Evolutionary conservation across 2,888 invertebrate genomes (phyloP).

Genomic region (Belgica antarctica): DNA sequence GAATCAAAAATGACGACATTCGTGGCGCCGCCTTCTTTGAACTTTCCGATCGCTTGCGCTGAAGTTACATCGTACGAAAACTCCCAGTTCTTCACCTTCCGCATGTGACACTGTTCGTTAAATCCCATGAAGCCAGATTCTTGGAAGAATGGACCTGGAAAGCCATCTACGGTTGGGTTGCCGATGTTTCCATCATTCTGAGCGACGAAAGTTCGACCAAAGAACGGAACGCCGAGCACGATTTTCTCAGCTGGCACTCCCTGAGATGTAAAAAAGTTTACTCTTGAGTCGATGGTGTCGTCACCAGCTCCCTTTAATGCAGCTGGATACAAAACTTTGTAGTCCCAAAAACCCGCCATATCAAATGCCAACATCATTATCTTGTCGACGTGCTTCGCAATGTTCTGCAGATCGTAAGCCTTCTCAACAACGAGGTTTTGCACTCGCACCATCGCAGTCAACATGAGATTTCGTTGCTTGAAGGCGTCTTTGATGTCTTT

Average conservation of each 20-base stretch:
- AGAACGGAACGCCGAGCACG: conserved; percentile 17
- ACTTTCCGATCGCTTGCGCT: conserved; percentile 18
- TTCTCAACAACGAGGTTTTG: conserved; percentile 46
- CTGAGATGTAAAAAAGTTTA: neutral
- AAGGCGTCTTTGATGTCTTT: conserved; percentile 53
- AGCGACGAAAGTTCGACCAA: conserved; percentile 2
- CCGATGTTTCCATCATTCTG: neutral
- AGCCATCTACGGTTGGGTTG: neutral
- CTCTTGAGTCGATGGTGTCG: neutral
- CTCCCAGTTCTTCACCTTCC: neutral
- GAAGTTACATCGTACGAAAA: neutral
- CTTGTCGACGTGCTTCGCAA: conserved; percentile 46
- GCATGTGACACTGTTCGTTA: conserved; percentile 21
- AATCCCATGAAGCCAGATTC: neutral
- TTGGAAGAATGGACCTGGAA: neutral
- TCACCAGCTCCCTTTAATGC: neutral
- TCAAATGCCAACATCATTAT: conserved; percentile 30
- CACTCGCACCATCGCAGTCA: conserved; percentile 3
- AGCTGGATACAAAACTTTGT: neutral
- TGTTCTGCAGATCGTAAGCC: conserved; percentile 55
- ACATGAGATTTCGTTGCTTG: neutral
- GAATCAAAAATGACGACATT: conserved; percentile 11
- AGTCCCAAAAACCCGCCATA: conserved; percentile 4
- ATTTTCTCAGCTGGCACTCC: conserved; percentile 9
- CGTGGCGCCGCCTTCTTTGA: neutral